Percentiles rank a stretch among this genome's conserved stretches.
Conservation (phyloP, 92 coral and sea anemone genomes). For the Phenganax marumi region DNA sequence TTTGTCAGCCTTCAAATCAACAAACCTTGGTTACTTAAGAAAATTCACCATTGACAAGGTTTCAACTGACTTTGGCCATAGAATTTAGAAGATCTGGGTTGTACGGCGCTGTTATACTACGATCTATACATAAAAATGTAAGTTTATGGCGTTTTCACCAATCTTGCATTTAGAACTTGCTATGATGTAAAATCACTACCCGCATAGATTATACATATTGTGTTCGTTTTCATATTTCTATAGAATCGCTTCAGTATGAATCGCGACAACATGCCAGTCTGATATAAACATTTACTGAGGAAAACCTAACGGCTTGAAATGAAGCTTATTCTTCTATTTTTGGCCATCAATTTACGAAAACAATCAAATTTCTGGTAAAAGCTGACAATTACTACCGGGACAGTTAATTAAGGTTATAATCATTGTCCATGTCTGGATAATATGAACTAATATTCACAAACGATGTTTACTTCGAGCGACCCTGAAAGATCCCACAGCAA, state of each 20-base stretch:
- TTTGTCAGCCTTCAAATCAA: not conserved
- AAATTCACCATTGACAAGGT: not conserved
- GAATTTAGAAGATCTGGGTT: not conserved
- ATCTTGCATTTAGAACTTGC: not conserved
- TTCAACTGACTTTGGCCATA: not conserved
- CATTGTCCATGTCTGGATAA: not conserved
- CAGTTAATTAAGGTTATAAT: too few species aligned
- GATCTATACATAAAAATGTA: not conserved
- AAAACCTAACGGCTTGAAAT: too few species aligned
- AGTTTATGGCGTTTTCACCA: not conserved
- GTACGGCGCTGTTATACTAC: not conserved
- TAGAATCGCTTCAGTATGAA: too few species aligned
- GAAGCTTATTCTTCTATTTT: too few species aligned
- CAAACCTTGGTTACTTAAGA: not conserved
- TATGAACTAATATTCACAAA: not conserved
- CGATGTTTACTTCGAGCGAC: conserved; percentile 34
- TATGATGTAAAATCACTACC: too few species aligned
- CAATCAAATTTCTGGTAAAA: too few species aligned
- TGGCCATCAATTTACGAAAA: too few species aligned
- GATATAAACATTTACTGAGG: too few species aligned
- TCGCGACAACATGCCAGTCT: too few species aligned
- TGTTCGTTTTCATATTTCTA: too few species aligned
- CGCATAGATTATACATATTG: too few species aligned
- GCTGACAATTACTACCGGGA: too few species aligned
- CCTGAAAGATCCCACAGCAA: not conserved